Base-by-base conservation (phyloP, 2,888 invertebrate genomes). In the Eupithecia dodoneata region DNA sequence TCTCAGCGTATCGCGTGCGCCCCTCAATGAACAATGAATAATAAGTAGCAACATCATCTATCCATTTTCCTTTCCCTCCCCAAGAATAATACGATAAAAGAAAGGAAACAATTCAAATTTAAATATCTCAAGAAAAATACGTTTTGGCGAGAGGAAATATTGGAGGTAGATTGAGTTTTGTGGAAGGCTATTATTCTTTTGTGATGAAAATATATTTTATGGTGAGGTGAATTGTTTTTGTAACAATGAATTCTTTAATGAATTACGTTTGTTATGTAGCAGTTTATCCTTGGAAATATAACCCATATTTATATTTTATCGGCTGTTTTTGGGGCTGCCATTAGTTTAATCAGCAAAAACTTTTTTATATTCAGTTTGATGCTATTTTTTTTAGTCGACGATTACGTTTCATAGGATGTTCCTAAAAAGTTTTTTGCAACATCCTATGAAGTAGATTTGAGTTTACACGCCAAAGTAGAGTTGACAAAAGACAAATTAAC, bases 71-170 rank as follows among this genome's bases (percentile, higher is more conserved):
- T 89, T 90, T 88, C 73, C 85, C 88, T 87, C 90, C 93, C 91
- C 87, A 89, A 92, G 92, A 92, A 92, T 90, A 90, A 89, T 85
- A 87, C 87, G 88, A 83, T 87, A 84, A 88, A 87, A 89, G 90
- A 93, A 93, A 91, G 92, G 90, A 87, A 92, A 92, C 93, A 93
- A 93, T 93, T 86, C 88, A 91, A 93, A 92, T 93, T 93, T 92
- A 90, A 93, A 93, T 92, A 90, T 89, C 88, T 88, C 86, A 91
- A 90, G 90, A 89, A 90, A 91, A 91, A 89, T 88, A 89, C 81
- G 81, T 85, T 86, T 82, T 71, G 79, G 71, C 67, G 78, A 83
- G 84, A 80, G 85, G 82, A 89, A 89, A 88, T 89, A 88, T 90
- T 89, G 81, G 79, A 86, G 85, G 83, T 81, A 84, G 84, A 84